Conservation (phyloP, 2,888 invertebrate species). For the Cephus sareptanus region DNA sequence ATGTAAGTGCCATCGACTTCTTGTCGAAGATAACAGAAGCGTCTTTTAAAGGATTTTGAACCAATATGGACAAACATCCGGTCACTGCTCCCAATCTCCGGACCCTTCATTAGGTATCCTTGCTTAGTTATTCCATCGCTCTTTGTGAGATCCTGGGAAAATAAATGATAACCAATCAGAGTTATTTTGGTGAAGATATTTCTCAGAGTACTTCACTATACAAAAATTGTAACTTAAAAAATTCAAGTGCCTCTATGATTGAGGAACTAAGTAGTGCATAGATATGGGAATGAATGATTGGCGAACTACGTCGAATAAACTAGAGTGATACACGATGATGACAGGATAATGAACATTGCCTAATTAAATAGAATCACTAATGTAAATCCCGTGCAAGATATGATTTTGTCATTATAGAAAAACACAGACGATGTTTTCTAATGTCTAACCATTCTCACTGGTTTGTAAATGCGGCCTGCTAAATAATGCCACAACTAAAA, state of each 20-base stretch:
- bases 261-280: background rate
- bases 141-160: slow-evolving; percentile 69
- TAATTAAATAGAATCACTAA: background rate
- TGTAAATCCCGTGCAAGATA: background rate
- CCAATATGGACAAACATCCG: slow-evolving; percentile 92
- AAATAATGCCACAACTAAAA: background rate
- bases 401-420: background rate
- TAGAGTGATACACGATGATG: background rate
- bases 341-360: background rate
- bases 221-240: background rate
- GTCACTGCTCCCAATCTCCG: slow-evolving; percentile 89
- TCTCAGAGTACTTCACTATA: background rate
- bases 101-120: slow-evolving; percentile 91
- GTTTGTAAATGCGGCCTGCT: background rate
- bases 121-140: slow-evolving; percentile 87
- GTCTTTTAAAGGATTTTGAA: slow-evolving; percentile 91
- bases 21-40: slow-evolving; percentile 89
- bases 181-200: background rate
- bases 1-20: slow-evolving; percentile 93
- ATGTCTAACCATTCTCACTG: background rate
- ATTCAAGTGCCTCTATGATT: background rate
- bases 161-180: background rate
- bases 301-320: background rate
- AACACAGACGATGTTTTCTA: background rate
- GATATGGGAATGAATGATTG: background rate